Evolutionary conservation across 1,140 invertebrate genomes (phyloP).

Genomic region (Trichomalopsis sarcophagae): DNA sequence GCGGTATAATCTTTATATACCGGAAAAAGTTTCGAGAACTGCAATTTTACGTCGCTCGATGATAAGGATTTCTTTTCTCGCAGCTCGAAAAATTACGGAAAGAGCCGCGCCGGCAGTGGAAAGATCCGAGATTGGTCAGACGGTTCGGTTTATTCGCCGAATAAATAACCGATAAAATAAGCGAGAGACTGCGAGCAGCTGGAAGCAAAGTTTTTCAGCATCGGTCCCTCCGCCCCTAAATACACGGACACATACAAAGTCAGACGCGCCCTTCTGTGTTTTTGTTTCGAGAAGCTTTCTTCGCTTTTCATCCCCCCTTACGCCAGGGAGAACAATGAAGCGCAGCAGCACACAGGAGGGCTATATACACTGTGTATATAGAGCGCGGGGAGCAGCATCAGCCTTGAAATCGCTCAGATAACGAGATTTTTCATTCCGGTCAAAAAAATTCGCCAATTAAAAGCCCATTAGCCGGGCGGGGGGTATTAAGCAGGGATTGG

Average conservation of each 20-base stretch:
- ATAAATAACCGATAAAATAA: no score
- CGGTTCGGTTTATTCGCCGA: neutral
- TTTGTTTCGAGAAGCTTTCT: neutral
- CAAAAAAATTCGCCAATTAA: conserved; percentile 62
- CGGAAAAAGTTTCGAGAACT: no score
- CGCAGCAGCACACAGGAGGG: no score
- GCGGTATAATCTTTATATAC: no score
- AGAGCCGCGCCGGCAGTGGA: no score
- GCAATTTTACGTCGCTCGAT: no score
- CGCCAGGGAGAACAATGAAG: conserved; percentile 22
- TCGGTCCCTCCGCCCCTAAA: neutral
- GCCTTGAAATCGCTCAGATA: conserved; percentile 15
- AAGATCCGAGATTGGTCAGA: no score
- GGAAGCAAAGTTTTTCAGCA: no score
- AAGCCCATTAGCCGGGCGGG: conserved; percentile 50
- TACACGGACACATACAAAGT: neutral
- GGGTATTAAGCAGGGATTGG: conserved; percentile 48
- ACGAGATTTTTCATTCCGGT: conserved; percentile 21
- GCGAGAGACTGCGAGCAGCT: no score
- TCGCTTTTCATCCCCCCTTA: neutral
- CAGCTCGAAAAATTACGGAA: no score
- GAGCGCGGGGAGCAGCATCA: neutral
- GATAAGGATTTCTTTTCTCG: neutral
- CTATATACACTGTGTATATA: no score
- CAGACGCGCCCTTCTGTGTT: neutral